phyloP scores from a whole-genome alignment of 2,113 vertebrate species.

The Elephas maximus region DNA sequence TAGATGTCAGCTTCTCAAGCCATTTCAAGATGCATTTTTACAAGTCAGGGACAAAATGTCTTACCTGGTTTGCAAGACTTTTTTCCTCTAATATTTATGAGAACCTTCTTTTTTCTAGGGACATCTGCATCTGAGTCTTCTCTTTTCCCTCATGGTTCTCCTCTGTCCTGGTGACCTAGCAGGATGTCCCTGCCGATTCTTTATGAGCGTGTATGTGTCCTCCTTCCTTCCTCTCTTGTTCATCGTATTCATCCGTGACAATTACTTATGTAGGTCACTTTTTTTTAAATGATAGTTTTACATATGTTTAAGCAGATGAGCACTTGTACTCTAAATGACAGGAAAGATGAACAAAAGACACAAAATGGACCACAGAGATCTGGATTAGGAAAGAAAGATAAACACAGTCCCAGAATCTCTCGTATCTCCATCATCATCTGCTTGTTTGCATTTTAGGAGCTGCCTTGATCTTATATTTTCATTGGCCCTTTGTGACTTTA shows the following conservation, averaged over 20 bases:
- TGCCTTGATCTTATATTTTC: constrained; percentile 15
- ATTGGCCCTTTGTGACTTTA: constrained; percentile 11
- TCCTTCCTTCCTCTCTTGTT: constrained; percentile 24
- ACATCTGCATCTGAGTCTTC: constrained; percentile 2
- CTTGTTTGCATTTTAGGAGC: not conserved
- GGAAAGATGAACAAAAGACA: constrained; percentile 34
- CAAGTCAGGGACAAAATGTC: constrained; percentile 51
- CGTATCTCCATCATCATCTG: not conserved
- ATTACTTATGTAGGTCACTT: constrained; percentile 68
- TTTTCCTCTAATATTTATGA: not conserved
- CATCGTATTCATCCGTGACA: constrained; percentile 66
- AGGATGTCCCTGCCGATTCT: not conserved
- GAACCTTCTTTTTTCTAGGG: not conserved
- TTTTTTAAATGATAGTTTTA: constrained; percentile 67
- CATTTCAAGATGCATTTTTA: constrained; percentile 44
- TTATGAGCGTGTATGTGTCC: not conserved
- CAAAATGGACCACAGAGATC: not conserved
- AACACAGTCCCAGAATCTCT: not conserved
- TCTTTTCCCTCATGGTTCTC: constrained; percentile 36
- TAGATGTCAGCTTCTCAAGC: not conserved
- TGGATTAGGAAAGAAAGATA: not conserved
- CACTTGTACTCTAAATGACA: constrained; percentile 33
- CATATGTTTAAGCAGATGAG: constrained; percentile 44
- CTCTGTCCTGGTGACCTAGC: constrained; percentile 6
- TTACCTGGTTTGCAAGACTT: constrained; percentile 1